Conservation (phyloP, 1,140 invertebrate species). For the Arctopsyche grandis region DNA sequence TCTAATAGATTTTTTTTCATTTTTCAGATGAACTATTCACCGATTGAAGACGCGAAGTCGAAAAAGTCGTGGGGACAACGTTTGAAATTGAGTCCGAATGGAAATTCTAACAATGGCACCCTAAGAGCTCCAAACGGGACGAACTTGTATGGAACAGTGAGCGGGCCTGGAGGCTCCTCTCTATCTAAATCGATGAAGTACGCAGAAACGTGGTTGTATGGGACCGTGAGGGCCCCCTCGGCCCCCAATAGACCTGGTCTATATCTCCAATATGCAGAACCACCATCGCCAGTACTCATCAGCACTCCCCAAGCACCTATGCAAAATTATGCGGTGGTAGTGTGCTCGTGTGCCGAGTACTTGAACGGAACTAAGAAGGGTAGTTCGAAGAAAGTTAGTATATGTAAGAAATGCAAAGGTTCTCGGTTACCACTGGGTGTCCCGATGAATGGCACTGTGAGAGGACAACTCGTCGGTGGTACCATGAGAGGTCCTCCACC, state of each 20-base stretch:
- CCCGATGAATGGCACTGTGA: slow-evolving; percentile 68
- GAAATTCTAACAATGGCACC: slow-evolving; percentile 26
- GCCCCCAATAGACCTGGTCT: slow-evolving; percentile 60
- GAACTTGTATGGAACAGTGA: slow-evolving; percentile 63
- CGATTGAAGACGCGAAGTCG: slow-evolving; percentile 61
- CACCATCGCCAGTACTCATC: slow-evolving; percentile 67
- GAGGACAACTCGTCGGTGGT: slow-evolving; percentile 67
- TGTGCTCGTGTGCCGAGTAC: slow-evolving; percentile 82
- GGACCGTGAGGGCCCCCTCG: slow-evolving; percentile 73
- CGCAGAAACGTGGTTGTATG: slow-evolving; percentile 84
- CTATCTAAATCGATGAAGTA: slow-evolving; percentile 85
- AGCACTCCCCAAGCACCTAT: slow-evolving; percentile 65
- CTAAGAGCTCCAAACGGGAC: background rate
- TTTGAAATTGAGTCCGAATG: slow-evolving; percentile 57
- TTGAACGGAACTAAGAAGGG: slow-evolving; percentile 77
- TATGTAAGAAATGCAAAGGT: slow-evolving; percentile 83
- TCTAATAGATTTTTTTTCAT: slow-evolving; percentile 47
- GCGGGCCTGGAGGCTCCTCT: slow-evolving; percentile 66
- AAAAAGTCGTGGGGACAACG: slow-evolving; percentile 65
- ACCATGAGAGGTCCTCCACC: slow-evolving; percentile 67
- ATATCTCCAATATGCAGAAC: slow-evolving; percentile 67
- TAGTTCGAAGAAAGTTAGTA: slow-evolving; percentile 73
- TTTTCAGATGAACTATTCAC: slow-evolving; percentile 53
- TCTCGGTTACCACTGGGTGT: slow-evolving; percentile 73
- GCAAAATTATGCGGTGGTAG: slow-evolving; percentile 73